Base-by-base conservation (phyloP, 2,797 vertebrate species). In the Xiphorhynchus erythropygius region DNA sequence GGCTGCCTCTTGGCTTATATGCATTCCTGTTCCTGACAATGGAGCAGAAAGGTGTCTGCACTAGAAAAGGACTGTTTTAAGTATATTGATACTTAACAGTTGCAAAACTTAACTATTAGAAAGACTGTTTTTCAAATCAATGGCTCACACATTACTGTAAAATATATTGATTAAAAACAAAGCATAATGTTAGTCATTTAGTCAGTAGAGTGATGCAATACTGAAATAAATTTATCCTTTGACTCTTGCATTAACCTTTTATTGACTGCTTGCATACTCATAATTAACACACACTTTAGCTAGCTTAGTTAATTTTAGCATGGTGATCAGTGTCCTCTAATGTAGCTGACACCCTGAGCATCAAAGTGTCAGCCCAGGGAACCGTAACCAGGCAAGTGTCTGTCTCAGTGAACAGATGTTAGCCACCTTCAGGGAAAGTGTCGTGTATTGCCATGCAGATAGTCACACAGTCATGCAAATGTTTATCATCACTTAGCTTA, bases 201-300 rank as follows among this genome's bases (percentile, higher is more conserved):
- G 98, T 98, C 98, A 98, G 98, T 97, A 98, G 98, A 99, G 98
- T 99, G 99, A 99, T 98, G 99, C 98, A 99, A 99, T 99, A 98
- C 98, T 98, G 98, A 98, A 98, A 99, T 98, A 99, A 99, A 99
- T 99, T 98, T 99, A 99, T 99, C 99, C 98, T 98, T 98, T 99
- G 99, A 99, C 99, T 99, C 98, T 98, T 99, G 98, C 99, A 99
- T 99, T 99, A 99, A 99, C 99, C 99, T 99, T 99, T 99, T 99
- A 99, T 99, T 99, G 99, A 99, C 99, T 99, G 98, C 98, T 98
- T 98, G 98, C 99, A 99, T 99, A 98, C 99, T 99, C 98, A 98
- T 99, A 99, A 99, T 99, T 99, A 99, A 99, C 99, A 98, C 99
- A 98, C 98, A 99, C 99, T 99, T 99, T 99, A 99, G 99, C 98